Conservation (phyloP, 2,797 vertebrate species). For the Labeo calbasu region DNA sequence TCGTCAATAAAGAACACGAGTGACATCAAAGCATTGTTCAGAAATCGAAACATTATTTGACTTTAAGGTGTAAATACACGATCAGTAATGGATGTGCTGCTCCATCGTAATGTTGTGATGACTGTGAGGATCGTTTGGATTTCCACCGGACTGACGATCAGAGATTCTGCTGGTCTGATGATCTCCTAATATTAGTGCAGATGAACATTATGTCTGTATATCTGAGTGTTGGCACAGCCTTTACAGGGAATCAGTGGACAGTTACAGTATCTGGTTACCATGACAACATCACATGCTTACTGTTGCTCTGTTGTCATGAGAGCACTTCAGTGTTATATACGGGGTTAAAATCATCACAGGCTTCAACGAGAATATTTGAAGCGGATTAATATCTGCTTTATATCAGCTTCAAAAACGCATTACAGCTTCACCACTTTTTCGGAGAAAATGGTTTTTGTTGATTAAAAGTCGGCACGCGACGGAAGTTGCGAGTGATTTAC, state of each 20-base stretch:
- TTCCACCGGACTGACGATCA: too few relatives aligned
- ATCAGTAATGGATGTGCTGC: too few relatives aligned
- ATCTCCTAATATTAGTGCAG: background rate
- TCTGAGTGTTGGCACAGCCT: background rate
- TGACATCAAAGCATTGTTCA: too few relatives aligned
- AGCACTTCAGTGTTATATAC: background rate
- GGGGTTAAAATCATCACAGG: background rate
- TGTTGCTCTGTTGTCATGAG: background rate
- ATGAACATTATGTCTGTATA: background rate
- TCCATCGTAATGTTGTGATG: too few relatives aligned
- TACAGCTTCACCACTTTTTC: background rate
- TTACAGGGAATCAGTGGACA: background rate
- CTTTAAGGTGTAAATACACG: too few relatives aligned
- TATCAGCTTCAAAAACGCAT: background rate
- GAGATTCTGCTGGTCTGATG: background rate
- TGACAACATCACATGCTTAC: background rate
- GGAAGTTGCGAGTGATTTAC: background rate
- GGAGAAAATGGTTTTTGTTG: background rate
- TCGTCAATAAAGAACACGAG: too few relatives aligned
- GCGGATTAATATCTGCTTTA: background rate
- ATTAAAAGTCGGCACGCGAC: background rate
- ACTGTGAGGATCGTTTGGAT: too few relatives aligned
- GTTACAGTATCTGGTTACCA: constrained; percentile 1
- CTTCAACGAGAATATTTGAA: background rate
- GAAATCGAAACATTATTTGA: too few relatives aligned